Evolutionary conservation across 92 coral and sea anemone genomes (phyloP).

Genomic region (Anthopleura xanthogrammica): DNA sequence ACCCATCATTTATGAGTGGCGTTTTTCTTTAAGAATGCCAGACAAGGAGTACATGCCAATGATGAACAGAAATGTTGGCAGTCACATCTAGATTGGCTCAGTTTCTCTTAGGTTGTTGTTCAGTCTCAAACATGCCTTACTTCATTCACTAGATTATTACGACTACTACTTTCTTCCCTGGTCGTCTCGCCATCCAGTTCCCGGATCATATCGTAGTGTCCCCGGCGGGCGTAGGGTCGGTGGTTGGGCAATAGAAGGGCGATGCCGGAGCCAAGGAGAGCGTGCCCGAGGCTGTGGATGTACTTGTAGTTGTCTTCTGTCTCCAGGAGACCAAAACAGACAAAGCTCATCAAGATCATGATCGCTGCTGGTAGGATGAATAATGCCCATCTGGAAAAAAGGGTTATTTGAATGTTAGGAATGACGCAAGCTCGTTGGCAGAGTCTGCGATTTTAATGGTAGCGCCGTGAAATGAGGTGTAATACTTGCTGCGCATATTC

Average conservation of each 20-base stretch:
- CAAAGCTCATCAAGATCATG: constrained; percentile 16
- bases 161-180: not conserved
- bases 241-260: constrained; percentile 23
- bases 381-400: constrained; percentile 23
- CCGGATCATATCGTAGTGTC: constrained; percentile 12
- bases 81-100: no score
- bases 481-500: no score
- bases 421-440: not conserved
- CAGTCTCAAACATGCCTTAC: constrained; percentile 14
- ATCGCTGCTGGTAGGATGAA: constrained; percentile 27
- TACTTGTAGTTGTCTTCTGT: constrained; percentile 27
- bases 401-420: no score
- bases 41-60: no score
- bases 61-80: no score
- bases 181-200: constrained; percentile 18
- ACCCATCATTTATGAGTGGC: no score
- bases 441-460: no score
- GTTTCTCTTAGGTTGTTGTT: no score
- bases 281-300: constrained; percentile 26
- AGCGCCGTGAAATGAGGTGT: no score
- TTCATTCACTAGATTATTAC: not conserved
- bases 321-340: constrained; percentile 21
- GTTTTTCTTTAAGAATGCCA: no score
- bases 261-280: constrained; percentile 24
- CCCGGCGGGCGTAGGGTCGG: constrained; percentile 10